These are phyloP conservation scores for Cricetomys ansorgei DNA, from an alignment of 2,113 vertebrate species.

Conservation along the genomic window DNA sequence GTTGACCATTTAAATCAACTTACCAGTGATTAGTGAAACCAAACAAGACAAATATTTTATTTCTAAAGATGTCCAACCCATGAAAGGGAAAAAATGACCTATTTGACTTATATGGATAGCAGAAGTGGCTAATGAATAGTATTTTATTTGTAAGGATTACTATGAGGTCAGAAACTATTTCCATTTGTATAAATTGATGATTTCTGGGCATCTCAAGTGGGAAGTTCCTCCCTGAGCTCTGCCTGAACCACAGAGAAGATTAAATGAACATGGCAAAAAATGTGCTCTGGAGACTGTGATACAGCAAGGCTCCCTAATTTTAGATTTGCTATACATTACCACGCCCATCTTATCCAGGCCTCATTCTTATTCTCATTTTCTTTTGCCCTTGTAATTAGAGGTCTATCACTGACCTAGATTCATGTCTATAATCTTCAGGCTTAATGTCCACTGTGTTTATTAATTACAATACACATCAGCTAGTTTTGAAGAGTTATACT, in stretches of 20 bases:
- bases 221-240: neutral
- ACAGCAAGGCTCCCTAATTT: neutral
- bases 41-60: slow-evolving; percentile 47
- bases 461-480: neutral
- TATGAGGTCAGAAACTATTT: neutral
- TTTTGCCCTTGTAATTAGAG: rapidly evolving
- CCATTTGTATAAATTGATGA: neutral
- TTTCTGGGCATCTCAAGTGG: neutral
- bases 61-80: slow-evolving; percentile 4
- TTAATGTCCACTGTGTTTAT: neutral
- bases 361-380: no score
- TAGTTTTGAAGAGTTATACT: neutral
- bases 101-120: slow-evolving; percentile 11
- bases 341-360: neutral
- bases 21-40: slow-evolving; percentile 60
- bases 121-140: slow-evolving; percentile 42
- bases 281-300: neutral
- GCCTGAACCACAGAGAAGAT: neutral
- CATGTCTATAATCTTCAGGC: neutral
- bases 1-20: slow-evolving; percentile 61
- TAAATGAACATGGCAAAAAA: rapidly evolving
- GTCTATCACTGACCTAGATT: neutral
- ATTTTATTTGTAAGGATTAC: neutral
- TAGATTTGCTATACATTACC: neutral
- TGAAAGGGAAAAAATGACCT: neutral